Base-by-base conservation (phyloP, 2,888 invertebrate genomes). In the Cantharis flavilabris region DNA sequence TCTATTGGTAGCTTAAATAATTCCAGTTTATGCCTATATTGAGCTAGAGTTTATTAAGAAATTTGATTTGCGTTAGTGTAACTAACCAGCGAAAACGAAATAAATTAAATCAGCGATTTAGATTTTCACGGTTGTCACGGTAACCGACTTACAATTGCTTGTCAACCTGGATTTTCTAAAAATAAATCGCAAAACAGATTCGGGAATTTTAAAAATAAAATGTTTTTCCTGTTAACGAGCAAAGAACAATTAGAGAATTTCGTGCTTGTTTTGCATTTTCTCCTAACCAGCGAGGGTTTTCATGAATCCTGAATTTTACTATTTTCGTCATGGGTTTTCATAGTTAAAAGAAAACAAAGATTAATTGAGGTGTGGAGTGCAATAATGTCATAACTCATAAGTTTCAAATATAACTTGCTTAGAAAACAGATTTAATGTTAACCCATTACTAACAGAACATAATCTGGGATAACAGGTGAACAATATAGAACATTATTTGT, bases 111-210 rank as follows among this genome's bases (percentile, higher is more conserved):
- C 16, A 26, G 9, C 11, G 62, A 62, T 71, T 62, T 62, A 62
- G 62, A 62, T 23, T 62, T 71, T 14, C 62, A n/a, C 9, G 23
- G 62, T 71, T 18, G 26, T 28, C 20, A 71, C 28, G 23, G 71
- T 9, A 62, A 71, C 71, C 71, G 23, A n/a, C 71, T 62, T 26
- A 62, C 71, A 71, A 62, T 14, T 71, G 71, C 16, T 62, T 71
- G 13, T 62, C 49, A 62, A 33, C 62, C 30, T 20, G 26, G 16
- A 23, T 13, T 16, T 70, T 49, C 70, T 70, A 20, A 70, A 49
- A 70, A 70, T 70, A 70, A 70, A 67, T 49, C 18, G 70, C 70
- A 20, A 10, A 49, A 49, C n/a, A 70, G 70, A n/a, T 7, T n/a
- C n/a, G 49, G n/a, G n/a, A n/a, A 13, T 49, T 49, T 49, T 49